Evolutionary conservation across 2,888 invertebrate species (phyloP).

Genomic region (Catocala fraxini): DNA sequence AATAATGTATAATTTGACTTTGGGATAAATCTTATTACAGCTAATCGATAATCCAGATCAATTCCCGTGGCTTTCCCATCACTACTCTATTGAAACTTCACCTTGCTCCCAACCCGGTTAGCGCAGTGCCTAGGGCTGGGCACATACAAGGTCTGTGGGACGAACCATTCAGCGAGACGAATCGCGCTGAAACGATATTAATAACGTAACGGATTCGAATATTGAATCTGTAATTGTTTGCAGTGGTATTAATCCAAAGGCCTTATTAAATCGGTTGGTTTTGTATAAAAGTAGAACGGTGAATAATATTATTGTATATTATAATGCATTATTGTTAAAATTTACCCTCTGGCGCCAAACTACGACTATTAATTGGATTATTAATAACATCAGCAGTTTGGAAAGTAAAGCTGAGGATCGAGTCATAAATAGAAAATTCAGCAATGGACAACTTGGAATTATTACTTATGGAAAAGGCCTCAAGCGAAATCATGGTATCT

Average conservation of each 20-base stretch:
- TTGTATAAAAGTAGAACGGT: not conserved
- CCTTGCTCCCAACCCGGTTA: slow-evolving; percentile 45
- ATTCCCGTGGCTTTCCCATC: slow-evolving; percentile 20
- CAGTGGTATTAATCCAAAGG: slow-evolving; percentile 1
- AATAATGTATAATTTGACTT: too few relatives aligned
- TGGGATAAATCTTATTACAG: not conserved
- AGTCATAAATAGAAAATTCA: too few relatives aligned
- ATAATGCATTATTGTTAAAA: not conserved
- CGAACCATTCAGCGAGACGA: slow-evolving; percentile 50
- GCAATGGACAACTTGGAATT: too few relatives aligned
- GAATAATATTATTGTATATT: not conserved
- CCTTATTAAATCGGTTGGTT: not conserved
- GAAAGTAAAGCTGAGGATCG: too few relatives aligned
- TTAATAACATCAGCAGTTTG: too few relatives aligned
- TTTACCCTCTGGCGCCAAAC: too few relatives aligned
- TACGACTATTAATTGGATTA: too few relatives aligned
- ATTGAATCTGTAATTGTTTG: slow-evolving; percentile 43
- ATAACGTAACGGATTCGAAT: slow-evolving; percentile 51
- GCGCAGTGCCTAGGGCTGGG: slow-evolving; percentile 40
- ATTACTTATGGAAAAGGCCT: too few relatives aligned
- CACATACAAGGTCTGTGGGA: slow-evolving; percentile 54
- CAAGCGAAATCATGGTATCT: too few relatives aligned
- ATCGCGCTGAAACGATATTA: slow-evolving; percentile 51
- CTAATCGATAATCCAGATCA: not conserved
- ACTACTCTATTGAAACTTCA: slow-evolving; percentile 16